phyloP scores from a whole-genome alignment of 2,113 vertebrate genomes.

The Pterocles gutturalis region DNA sequence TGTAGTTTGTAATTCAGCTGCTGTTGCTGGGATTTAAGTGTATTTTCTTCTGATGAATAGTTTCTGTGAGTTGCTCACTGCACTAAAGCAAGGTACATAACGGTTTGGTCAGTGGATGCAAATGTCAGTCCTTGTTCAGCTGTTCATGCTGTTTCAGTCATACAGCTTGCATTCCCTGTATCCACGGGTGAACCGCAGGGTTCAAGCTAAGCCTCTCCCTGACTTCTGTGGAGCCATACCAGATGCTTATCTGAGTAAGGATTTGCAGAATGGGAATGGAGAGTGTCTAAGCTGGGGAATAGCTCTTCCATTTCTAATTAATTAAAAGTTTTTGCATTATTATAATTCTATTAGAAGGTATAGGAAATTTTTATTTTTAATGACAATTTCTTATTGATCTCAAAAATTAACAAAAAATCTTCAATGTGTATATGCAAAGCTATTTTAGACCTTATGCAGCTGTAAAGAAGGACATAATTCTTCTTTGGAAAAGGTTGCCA shows the following conservation, averaged over 20 bases:
- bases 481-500: background rate
- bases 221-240: background rate
- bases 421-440: background rate
- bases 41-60: rapidly evolving
- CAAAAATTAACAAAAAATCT: background rate
- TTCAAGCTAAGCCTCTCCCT: background rate
- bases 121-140: background rate
- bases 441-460: background rate
- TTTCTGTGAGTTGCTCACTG: background rate
- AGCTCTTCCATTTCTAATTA: slow-evolving; percentile 11
- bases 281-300: background rate
- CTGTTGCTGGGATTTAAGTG: background rate
- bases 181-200: rapidly evolving
- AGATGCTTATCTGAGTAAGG: background rate
- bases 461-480: slow-evolving; percentile 24
- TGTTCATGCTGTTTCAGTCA: background rate
- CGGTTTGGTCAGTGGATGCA: background rate
- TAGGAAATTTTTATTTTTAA: background rate
- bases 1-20: no score
- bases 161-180: rapidly evolving
- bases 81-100: background rate
- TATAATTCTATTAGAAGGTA: slow-evolving; percentile 42
- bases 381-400: slow-evolving; percentile 26
- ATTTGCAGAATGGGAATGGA: background rate
- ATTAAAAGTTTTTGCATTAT: slow-evolving; percentile 31